Conservation (phyloP, 2,113 vertebrate genomes). For the Campylomormyrus numenius region DNA sequence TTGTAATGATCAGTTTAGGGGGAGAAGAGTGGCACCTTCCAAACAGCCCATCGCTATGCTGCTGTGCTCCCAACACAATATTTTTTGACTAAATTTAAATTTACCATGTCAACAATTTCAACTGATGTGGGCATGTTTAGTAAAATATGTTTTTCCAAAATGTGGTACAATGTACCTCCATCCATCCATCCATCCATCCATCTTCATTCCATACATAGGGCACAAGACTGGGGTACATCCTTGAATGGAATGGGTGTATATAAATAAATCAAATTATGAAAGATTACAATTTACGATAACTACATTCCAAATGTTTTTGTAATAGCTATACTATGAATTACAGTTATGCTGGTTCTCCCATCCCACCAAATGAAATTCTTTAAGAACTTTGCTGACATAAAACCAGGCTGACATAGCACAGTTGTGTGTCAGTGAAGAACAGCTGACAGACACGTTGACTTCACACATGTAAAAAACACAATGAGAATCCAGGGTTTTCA, state of each 20-base stretch:
- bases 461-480: background rate
- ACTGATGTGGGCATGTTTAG: background rate
- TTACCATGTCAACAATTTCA: background rate
- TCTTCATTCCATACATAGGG: background rate
- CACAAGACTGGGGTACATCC: background rate
- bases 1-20: background rate
- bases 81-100: background rate
- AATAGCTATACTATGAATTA: background rate
- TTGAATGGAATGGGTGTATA: background rate
- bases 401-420: background rate
- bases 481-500: constrained; percentile 8
- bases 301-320: background rate
- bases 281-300: background rate
- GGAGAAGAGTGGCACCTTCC: background rate
- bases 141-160: background rate
- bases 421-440: background rate
- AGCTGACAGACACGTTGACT: background rate
- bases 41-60: background rate
- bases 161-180: background rate
- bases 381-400: background rate
- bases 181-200: background rate
- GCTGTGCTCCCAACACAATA: background rate
- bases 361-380: background rate
- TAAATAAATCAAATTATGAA: background rate
- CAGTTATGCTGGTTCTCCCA: background rate